Evolutionary conservation across 2,113 vertebrate species (phyloP).

Genomic region (human (Homo sapiens)): DNA sequence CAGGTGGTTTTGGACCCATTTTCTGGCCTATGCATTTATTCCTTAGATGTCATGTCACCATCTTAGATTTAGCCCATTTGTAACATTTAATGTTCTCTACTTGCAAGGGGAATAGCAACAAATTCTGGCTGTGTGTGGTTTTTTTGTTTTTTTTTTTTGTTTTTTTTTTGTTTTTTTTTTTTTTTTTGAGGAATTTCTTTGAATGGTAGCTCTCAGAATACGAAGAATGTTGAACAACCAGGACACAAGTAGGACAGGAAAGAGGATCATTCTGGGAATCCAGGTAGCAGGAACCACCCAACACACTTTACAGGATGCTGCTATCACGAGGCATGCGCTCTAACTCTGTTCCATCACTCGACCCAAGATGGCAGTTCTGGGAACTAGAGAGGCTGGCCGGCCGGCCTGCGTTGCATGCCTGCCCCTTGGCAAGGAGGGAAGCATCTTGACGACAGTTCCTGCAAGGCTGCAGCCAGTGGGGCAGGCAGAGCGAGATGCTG

Average conservation of each 20-base stretch:
- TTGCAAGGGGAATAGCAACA: background rate
- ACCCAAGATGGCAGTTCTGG: background rate
- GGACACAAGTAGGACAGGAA: background rate
- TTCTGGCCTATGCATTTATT: background rate
- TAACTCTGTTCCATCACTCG: background rate
- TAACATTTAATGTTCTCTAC: background rate
- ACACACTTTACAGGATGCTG: background rate
- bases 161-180: no score
- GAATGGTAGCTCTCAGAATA: background rate
- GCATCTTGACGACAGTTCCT: background rate
- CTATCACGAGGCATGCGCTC: background rate
- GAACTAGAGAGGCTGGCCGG: background rate
- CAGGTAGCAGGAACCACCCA: background rate
- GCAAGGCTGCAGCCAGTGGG: background rate
- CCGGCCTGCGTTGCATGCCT: accelerated
- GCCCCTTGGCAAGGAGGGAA: background rate
- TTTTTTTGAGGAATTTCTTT: background rate
- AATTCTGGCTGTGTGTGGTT: background rate
- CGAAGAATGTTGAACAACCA: background rate
- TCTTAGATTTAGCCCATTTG: background rate
- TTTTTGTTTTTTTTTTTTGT: no score
- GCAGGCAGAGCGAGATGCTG: background rate
- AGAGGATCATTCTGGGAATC: background rate
- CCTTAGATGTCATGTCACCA: background rate
- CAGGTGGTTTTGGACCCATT: background rate